phyloP scores from a whole-genome alignment of 2,888 invertebrate species.

The Chymomyza amoena region DNA sequence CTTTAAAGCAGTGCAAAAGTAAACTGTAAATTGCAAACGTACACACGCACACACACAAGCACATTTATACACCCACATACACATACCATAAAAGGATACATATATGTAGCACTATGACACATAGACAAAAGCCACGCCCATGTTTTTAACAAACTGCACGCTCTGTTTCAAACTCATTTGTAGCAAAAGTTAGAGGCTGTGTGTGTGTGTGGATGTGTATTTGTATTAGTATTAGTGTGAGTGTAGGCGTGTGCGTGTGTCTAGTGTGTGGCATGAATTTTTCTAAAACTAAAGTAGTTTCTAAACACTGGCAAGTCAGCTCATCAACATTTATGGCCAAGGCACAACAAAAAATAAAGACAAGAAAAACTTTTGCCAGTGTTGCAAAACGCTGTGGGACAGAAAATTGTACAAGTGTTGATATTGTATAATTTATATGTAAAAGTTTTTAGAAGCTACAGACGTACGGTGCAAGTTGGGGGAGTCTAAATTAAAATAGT shows the following conservation, averaged over 20 bases:
- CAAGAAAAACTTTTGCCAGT: constrained; percentile 19
- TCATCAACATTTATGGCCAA: constrained; percentile 9
- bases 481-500: too few relatives aligned
- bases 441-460: not conserved
- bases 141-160: not conserved
- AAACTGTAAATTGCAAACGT: constrained; percentile 20
- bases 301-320: not conserved
- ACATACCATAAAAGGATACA: not conserved
- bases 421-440: constrained; percentile 67
- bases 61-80: constrained; percentile 38
- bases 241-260: constrained; percentile 20
- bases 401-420: constrained; percentile 52
- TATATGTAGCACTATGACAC: not conserved
- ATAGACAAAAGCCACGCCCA: constrained; percentile 42
- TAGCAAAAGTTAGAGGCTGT: constrained; percentile 40
- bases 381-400: constrained; percentile 45
- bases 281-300: not conserved
- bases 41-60: constrained; percentile 48
- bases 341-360: not conserved
- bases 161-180: constrained; percentile 63
- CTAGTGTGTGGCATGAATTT: not conserved
- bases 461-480: not conserved
- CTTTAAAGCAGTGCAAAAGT: constrained; percentile 14
- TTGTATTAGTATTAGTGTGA: too few relatives aligned
- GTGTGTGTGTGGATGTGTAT: too few relatives aligned